Evolutionary conservation across 37 sponge, comb jelly and placozoan genomes (phyloP).

Genomic region (Aphrocallistes beatrix): DNA sequence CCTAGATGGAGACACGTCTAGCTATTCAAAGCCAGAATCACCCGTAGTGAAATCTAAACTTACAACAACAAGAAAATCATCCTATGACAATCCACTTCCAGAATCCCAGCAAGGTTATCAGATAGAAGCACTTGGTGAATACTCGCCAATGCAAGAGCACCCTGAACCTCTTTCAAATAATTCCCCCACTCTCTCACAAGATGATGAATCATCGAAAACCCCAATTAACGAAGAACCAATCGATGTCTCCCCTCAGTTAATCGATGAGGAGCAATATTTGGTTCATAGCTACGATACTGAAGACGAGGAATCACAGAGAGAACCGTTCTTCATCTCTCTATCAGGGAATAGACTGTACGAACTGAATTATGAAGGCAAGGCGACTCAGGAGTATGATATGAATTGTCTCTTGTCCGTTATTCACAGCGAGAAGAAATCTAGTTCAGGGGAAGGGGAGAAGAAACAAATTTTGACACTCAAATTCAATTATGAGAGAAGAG

Average conservation of each 20-base stretch:
- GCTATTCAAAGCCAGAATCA: not conserved
- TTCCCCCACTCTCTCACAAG: not conserved
- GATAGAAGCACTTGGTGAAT: not conserved
- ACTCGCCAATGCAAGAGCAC: not conserved
- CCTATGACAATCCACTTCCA: not conserved
- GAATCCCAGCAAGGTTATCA: slow-evolving; percentile 4
- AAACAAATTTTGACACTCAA: not conserved
- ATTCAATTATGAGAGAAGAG: not conserved
- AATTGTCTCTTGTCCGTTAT: not conserved
- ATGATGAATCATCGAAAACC: not conserved
- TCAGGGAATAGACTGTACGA: not conserved
- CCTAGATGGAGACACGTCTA: not conserved
- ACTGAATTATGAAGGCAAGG: not conserved
- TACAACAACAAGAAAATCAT: too few species aligned
- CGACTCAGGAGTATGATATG: not conserved
- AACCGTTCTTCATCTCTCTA: not conserved
- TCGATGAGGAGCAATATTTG: not conserved
- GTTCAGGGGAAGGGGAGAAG: not conserved
- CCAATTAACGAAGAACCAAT: not conserved
- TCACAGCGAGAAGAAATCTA: not conserved
- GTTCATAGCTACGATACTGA: slow-evolving; percentile 2
- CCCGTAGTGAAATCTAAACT: not conserved
- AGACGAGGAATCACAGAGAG: not conserved
- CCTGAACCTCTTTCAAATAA: not conserved
- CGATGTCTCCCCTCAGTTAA: not conserved